Percentiles rank a stretch among this genome's conserved stretches.
These are phyloP conservation scores for Tragelaphus buxtoni DNA, from an alignment of 2,113 vertebrate genomes.

Conservation along the genomic window DNA sequence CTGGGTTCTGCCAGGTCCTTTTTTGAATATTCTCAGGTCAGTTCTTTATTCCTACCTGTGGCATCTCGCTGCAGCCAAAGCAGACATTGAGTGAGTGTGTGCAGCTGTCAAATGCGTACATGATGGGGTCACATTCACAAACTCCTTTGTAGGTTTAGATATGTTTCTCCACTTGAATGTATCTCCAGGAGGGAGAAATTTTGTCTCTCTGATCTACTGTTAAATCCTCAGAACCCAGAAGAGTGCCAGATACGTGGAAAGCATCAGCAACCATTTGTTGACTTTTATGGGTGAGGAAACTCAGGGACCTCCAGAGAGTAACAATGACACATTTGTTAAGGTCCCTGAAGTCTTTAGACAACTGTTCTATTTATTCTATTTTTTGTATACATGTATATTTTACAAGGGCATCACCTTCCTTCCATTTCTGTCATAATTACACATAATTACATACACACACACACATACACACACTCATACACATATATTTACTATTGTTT, in stretches of 20 bases:
- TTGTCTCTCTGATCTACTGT: background rate
- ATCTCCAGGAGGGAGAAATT: background rate
- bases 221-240: background rate
- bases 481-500: background rate
- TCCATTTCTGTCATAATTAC: background rate
- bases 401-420: background rate
- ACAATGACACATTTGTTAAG: background rate
- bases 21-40: conserved; percentile 14
- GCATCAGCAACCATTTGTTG: background rate
- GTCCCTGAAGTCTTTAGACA: background rate
- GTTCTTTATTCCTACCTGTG: background rate
- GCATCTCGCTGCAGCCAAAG: background rate
- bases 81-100: background rate
- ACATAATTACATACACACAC: background rate
- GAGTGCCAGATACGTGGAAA: background rate
- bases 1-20: background rate
- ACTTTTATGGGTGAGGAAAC: background rate
- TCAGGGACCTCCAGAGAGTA: background rate
- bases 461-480: background rate
- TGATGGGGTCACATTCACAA: background rate
- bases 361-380: background rate
- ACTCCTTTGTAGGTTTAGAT: background rate
- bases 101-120: background rate
- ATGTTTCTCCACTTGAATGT: background rate
- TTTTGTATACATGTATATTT: background rate